Percentiles rank a stretch among this genome's conserved stretches.
phyloP scores from a whole-genome alignment of 2,797 vertebrate species.

The Nyctibius grandis region DNA sequence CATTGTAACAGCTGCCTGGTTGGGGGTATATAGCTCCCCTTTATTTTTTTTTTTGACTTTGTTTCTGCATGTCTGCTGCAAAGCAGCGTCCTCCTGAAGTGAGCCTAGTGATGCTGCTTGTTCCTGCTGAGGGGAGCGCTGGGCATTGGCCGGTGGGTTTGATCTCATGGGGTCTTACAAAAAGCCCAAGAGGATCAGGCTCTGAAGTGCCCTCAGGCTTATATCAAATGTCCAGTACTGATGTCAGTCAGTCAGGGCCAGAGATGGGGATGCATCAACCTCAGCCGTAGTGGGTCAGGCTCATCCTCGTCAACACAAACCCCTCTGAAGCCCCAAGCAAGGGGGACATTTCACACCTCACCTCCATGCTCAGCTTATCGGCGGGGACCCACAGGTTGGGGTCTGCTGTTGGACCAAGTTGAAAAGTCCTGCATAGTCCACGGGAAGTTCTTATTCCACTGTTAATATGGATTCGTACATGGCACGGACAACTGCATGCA shows the following conservation, averaged over 20 bases:
- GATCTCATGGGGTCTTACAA: not conserved
- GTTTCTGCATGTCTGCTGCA: not conserved
- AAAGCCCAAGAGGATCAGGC: not conserved
- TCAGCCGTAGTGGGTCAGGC: no score
- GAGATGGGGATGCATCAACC: not conserved
- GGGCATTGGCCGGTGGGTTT: not conserved
- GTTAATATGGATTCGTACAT: fast-evolving
- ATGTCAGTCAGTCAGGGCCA: not conserved
- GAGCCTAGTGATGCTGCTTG: not conserved
- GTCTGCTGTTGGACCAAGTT: not conserved
- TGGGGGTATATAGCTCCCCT: fast-evolving
- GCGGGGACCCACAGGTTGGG: not conserved
- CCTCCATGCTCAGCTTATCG: not conserved
- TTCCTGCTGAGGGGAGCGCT: not conserved
- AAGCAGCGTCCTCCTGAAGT: fast-evolving
- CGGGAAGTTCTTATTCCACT: not conserved
- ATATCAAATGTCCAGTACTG: fast-evolving
- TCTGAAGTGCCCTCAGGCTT: not conserved
- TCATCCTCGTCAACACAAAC: not conserved
- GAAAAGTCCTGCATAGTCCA: not conserved
- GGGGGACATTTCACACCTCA: not conserved
- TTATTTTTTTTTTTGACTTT: fast-evolving
- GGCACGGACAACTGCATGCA: fast-evolving
- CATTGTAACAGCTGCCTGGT: fast-evolving
- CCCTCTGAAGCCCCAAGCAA: not conserved